A percentile compares a stretch with the other conserved stretches of the same genome.
Conservation (phyloP, 2,113 vertebrate species). For the Circaetus cinerascens region DNA sequence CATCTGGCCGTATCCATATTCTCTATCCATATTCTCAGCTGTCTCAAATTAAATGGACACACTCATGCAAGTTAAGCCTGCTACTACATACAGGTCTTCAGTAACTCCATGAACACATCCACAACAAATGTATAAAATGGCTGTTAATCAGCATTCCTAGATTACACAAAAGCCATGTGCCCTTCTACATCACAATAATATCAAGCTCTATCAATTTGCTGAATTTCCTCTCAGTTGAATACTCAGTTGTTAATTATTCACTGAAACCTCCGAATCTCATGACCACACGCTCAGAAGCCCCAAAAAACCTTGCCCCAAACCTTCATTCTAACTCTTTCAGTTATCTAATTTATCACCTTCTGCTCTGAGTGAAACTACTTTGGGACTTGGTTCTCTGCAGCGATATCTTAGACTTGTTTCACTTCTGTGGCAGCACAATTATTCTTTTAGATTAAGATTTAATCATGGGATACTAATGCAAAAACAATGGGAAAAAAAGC, state of each 20-base stretch:
- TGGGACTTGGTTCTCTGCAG: neutral
- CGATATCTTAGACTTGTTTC: neutral
- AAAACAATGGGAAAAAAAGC: neutral
- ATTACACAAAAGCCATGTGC: neutral
- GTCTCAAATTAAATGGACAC: neutral
- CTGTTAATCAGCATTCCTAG: neutral
- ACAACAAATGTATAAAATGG: neutral
- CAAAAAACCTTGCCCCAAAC: neutral
- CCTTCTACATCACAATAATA: neutral
- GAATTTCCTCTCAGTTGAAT: neutral
- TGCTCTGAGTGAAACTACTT: neutral
- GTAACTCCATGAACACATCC: neutral
- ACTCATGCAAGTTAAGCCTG: fast-evolving
- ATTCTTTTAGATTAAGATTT: neutral
- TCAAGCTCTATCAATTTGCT: neutral
- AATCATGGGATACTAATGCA: neutral
- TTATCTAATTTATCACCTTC: neutral
- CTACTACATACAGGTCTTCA: neutral
- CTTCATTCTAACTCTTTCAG: neutral
- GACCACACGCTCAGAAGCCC: neutral
- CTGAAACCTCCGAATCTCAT: neutral
- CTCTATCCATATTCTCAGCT: neutral
- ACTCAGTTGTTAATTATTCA: neutral
- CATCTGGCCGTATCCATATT: neutral
- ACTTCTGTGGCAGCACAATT: neutral